Evolutionary conservation across 23 tunicate species (phyloP).

Genomic region (Halocynthia roretzi): DNA sequence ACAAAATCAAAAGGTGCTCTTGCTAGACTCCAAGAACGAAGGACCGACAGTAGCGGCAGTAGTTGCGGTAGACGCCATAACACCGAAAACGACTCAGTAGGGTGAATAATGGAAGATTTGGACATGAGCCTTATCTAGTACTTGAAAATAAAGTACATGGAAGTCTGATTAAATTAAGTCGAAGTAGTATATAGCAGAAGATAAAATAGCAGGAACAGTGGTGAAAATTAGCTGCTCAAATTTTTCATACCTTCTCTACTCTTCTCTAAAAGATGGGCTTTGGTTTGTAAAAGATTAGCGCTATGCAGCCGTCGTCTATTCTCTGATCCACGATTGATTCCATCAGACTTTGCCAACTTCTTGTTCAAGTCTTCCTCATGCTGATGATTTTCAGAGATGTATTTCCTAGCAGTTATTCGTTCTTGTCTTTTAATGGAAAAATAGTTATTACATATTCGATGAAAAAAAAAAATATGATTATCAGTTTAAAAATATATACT

Average conservation of each 20-base stretch:
- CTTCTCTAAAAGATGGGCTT: slow-evolving; percentile 62
- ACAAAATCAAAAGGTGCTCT: neutral
- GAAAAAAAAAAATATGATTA: neutral
- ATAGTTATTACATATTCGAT: neutral
- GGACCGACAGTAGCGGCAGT: neutral
- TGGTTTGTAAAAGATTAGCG: slow-evolving; percentile 42
- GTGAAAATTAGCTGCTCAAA: too few relatives aligned
- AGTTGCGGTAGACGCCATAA: too few relatives aligned
- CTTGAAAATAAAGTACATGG: too few relatives aligned
- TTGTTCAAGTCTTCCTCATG: slow-evolving; percentile 64
- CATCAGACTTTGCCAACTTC: slow-evolving; percentile 61
- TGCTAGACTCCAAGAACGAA: neutral
- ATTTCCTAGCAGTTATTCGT: slow-evolving; percentile 54
- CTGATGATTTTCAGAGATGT: slow-evolving; percentile 48
- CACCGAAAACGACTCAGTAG: too few relatives aligned
- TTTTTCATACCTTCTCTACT: slow-evolving; percentile 44
- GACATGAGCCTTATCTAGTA: too few relatives aligned
- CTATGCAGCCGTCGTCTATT: slow-evolving; percentile 78
- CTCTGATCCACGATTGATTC: slow-evolving; percentile 68
- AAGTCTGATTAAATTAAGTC: too few relatives aligned
- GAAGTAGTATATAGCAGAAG: too few relatives aligned
- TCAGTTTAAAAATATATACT: neutral
- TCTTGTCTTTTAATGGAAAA: slow-evolving; percentile 26
- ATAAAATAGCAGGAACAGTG: too few relatives aligned
- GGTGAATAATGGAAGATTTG: too few relatives aligned